Evolutionary conservation across 2,888 invertebrate species (phyloP), one percentile per base, ranked within the genome.

Genomic region (Lithophane socia): DNA sequence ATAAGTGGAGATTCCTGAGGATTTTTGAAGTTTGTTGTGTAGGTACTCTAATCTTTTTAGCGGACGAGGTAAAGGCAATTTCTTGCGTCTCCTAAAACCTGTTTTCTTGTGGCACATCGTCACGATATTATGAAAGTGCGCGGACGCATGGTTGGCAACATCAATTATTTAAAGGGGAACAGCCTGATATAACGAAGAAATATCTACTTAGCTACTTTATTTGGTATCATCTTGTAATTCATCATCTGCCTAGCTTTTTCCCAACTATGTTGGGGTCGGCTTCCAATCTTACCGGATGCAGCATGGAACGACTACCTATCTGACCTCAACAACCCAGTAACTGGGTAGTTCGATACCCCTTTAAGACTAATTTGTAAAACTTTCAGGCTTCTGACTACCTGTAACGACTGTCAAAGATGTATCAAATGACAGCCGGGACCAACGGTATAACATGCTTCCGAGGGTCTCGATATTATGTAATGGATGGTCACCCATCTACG

Each of bases 401-500:
- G 56, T 12, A 58, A 58, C 13, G 16, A 13, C 24, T 58, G 2
- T 58, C 58, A 58, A 13, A 24, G 24, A 13, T 54, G 21, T 54
- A 54, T 10, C 37, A 37, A 37, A 37, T 37, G 37, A 37, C 37
- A 37, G 37, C 37, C 37, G 37, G 37, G 37, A 37, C 37, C 37
- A 37, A 56, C 3, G n/a, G n/a, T 21, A 9, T 54, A 54, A 9
- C 9, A 18, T 21, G 9, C 54, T 54, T 54, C n/a, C 10, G n/a
- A 10, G 56, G 10, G 10, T 21, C 56, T 56, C n/a, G 21, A 54
- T n/a, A 21, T 21, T n/a, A 21, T 21, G 21, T 21, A 21, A 18
- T 52, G 52, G 21, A n/a, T 56, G n/a, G n/a, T 56, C 56, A 56
- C n/a, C 56, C 56, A 56, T 56, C 56, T n/a, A 56, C 56, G n/a